Evolutionary conservation across 1,140 invertebrate genomes (phyloP).

Genomic region (Philopotamus ludificatus): DNA sequence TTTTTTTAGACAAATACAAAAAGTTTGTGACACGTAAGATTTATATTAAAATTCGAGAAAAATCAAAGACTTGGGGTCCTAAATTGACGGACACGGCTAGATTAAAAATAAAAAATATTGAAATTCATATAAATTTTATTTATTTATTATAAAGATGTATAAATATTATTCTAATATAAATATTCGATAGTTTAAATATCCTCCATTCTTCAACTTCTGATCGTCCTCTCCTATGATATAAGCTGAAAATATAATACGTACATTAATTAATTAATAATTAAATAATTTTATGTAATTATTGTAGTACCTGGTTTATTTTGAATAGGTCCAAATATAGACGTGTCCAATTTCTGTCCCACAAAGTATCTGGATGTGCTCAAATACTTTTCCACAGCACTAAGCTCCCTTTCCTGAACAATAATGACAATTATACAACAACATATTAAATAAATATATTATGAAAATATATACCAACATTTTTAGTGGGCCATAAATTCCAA

Average conservation of each 20-base stretch:
- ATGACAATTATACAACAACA: background rate
- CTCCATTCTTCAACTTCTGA: too few relatives aligned
- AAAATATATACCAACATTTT: slow-evolving; percentile 34
- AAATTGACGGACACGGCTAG: too few relatives aligned
- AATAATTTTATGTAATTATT: slow-evolving; percentile 7
- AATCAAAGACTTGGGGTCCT: too few relatives aligned
- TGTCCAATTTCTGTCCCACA: slow-evolving; percentile 38
- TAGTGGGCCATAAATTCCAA: slow-evolving; percentile 37
- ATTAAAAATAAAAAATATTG: too few relatives aligned
- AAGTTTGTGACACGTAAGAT: too few relatives aligned
- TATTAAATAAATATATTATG: background rate
- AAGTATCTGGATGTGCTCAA: slow-evolving; percentile 38
- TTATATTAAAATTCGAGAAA: too few relatives aligned
- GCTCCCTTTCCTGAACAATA: slow-evolving; percentile 38
- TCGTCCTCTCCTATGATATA: slow-evolving; percentile 38
- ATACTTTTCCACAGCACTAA: slow-evolving; percentile 36
- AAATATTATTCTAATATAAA: too few relatives aligned
- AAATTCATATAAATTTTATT: too few relatives aligned
- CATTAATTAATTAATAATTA: slow-evolving; percentile 11
- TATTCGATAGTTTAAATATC: too few relatives aligned
- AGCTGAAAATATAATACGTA: slow-evolving; percentile 19
- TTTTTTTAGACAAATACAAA: too few relatives aligned
- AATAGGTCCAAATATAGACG: slow-evolving; percentile 38
- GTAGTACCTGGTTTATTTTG: slow-evolving; percentile 32
- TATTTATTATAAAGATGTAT: too few relatives aligned